Percentiles rank a stretch among this genome's conserved stretches.
Evolutionary conservation across 2,113 vertebrate species (phyloP).

Genomic region (Amazona vittata): DNA sequence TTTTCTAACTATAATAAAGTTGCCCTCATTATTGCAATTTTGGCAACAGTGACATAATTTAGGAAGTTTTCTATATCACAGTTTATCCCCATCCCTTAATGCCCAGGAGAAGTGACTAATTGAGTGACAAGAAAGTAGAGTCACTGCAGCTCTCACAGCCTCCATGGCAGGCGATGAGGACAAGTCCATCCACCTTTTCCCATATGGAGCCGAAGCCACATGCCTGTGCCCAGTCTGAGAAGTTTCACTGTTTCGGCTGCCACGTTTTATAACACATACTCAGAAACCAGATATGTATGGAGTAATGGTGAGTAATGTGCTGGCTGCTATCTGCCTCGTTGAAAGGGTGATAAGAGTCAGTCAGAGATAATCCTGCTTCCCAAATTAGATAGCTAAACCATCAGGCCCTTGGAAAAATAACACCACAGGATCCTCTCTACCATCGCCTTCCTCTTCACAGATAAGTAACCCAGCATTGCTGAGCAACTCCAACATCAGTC

Average conservation of each 20-base stretch:
- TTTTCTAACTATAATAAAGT: not conserved
- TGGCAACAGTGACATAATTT: not conserved
- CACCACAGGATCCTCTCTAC: not conserved
- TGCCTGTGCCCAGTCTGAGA: not conserved
- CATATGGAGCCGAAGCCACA: not conserved
- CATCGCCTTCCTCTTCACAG: not conserved
- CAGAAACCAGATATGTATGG: conserved; percentile 35
- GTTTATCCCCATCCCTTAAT: not conserved
- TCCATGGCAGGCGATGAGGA: not conserved
- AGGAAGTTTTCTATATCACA: not conserved
- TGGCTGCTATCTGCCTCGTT: conserved; percentile 48
- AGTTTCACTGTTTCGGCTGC: not conserved
- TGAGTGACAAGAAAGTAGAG: conserved; percentile 36
- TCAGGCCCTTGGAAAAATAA: conserved; percentile 27
- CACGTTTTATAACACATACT: not conserved
- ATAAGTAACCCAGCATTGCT: not conserved
- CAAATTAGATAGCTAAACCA: conserved; percentile 45
- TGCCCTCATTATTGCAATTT: not conserved
- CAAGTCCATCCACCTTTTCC: not conserved
- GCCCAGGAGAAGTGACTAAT: not conserved
- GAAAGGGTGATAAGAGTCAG: conserved; percentile 63
- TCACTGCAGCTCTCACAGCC: not conserved
- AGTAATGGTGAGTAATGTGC: not conserved
- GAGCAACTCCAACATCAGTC: not conserved
- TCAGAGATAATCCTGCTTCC: conserved; percentile 16